Evolutionary conservation across 2,888 invertebrate species (phyloP), one percentile per base, ranked within the genome.

Genomic region (Iphiclides podalirius): DNA sequence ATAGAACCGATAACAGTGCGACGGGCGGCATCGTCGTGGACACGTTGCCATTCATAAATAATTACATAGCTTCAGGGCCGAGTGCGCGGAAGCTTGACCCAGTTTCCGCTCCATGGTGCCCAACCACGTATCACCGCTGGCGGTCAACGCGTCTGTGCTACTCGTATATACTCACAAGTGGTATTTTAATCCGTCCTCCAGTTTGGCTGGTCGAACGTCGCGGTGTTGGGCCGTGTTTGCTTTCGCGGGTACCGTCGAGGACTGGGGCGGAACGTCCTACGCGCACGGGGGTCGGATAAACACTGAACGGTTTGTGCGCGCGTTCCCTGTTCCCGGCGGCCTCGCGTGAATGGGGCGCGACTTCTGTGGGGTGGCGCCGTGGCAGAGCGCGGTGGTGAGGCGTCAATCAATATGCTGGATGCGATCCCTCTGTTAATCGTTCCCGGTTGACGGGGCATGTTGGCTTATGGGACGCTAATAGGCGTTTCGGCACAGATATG

Each of bases 341-440:
- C 86, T 85, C 83, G 82, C 72, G 73, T 80, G 67, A 74, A 80
- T 79, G 84, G 87, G 88, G 84, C 79, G 82, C 64, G 77, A 74
- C 61, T n/a, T n/a, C n/a, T n/a, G 70, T 72, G 74, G 88, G 87
- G 85, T 85, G 86, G 82, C 80, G 79, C 79, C 76, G 73, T 79
- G 66, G 80, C 70, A 75, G 72, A 74, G 70, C 75, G 74, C 73
- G 76, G 79, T 78, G 75, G 76, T 75, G 72, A 75, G 72, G 75
- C 79, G 79, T 86, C 86, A 87, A 88, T 88, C 87, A 88, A 88
- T 88, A 88, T 83, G 76, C 77, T 75, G 79, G 84, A 87, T 79
- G 79, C 77, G 73, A 70, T 71, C 70, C 64, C 66, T 56, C 59
- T n/a, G 70, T 64, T 77, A 78, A 80, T 79, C 65, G 67, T 50